Percentiles rank a stretch among this genome's conserved stretches.
These are phyloP conservation scores for Drosophila anomelani DNA, from an alignment of 2,888 invertebrate species.

Conservation along the genomic window DNA sequence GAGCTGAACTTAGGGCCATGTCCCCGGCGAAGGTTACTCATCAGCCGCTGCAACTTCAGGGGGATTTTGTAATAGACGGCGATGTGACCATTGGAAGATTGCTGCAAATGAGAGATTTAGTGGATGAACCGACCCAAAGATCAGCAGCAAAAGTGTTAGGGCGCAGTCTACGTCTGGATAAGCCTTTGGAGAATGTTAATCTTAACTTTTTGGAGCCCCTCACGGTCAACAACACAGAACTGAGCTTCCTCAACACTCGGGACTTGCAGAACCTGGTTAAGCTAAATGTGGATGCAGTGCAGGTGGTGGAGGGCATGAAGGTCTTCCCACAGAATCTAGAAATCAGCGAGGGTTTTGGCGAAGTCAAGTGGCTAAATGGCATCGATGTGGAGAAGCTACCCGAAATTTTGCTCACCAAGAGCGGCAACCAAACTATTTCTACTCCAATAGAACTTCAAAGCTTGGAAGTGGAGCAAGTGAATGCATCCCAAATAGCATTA, in stretches of 20 bases:
- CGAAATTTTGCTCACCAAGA: constrained; percentile 82
- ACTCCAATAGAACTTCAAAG: constrained; percentile 84
- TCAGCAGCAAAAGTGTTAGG: constrained; percentile 60
- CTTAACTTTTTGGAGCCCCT: constrained; percentile 74
- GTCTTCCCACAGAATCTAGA: constrained; percentile 83
- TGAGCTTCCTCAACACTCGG: constrained; percentile 85
- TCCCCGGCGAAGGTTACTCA: constrained; percentile 85
- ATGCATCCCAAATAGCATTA: constrained; percentile 43
- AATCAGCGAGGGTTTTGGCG: constrained; percentile 84
- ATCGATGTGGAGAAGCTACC: constrained; percentile 84
- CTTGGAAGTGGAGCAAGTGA: constrained; percentile 70
- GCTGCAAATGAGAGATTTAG: constrained; percentile 78
- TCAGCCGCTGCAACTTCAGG: constrained; percentile 83
- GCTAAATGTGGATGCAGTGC: constrained; percentile 82
- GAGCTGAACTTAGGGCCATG: constrained; percentile 83
- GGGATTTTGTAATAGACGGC: constrained; percentile 85
- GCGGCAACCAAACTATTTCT: constrained; percentile 85
- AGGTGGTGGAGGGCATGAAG: constrained; percentile 86
- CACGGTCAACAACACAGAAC: constrained; percentile 81
- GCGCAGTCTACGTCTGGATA: constrained; percentile 68
- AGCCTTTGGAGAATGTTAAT: constrained; percentile 70
- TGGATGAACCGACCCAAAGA: constrained; percentile 54
- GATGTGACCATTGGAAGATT: constrained; percentile 85
- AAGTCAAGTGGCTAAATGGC: constrained; percentile 84
- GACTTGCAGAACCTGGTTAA: constrained; percentile 84